These are phyloP conservation scores for Scaptomyza cyrtandrae DNA, from an alignment of 2,888 invertebrate species.

Conservation along the genomic window DNA sequence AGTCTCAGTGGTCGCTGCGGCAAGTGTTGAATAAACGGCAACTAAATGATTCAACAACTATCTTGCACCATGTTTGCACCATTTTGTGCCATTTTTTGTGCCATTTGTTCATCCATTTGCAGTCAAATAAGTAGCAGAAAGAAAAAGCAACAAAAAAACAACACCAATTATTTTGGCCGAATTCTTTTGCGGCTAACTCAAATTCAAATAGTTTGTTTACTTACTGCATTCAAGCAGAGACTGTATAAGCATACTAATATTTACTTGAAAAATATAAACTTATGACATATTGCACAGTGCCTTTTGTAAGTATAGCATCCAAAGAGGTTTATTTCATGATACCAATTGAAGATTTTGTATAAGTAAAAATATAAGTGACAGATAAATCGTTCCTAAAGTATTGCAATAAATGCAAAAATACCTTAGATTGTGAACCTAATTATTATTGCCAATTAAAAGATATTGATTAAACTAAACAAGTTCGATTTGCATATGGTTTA, in stretches of 20 bases:
- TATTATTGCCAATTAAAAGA: too few relatives aligned
- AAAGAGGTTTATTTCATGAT: neutral
- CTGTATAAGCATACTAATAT: conserved; percentile 29
- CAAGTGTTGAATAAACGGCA: neutral
- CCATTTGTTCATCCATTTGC: conserved; percentile 8
- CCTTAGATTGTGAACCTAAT: too few relatives aligned
- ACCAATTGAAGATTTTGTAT: too few relatives aligned
- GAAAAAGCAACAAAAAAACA: neutral
- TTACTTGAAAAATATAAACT: conserved; percentile 17
- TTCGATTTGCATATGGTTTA: too few relatives aligned
- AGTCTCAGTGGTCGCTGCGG: conserved; percentile 5
- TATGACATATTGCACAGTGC: conserved; percentile 24
- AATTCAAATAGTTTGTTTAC: conserved; percentile 39
- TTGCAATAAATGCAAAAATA: too few relatives aligned
- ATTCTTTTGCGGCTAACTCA: neutral
- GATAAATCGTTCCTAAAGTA: too few relatives aligned
- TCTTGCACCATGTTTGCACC: conserved; percentile 11
- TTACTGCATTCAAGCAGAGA: conserved; percentile 8
- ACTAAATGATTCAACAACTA: conserved; percentile 7
- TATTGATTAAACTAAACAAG: too few relatives aligned
- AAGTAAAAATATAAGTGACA: too few relatives aligned
- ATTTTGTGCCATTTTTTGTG: conserved; percentile 2
- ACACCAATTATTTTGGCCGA: neutral
- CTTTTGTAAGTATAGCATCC: neutral
- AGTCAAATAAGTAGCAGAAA: neutral